A percentile compares a stretch with the other conserved stretches of the same genome.
These are phyloP conservation scores for Pherbina coryleti DNA, from an alignment of 2,888 invertebrate species.

Conservation along the genomic window DNA sequence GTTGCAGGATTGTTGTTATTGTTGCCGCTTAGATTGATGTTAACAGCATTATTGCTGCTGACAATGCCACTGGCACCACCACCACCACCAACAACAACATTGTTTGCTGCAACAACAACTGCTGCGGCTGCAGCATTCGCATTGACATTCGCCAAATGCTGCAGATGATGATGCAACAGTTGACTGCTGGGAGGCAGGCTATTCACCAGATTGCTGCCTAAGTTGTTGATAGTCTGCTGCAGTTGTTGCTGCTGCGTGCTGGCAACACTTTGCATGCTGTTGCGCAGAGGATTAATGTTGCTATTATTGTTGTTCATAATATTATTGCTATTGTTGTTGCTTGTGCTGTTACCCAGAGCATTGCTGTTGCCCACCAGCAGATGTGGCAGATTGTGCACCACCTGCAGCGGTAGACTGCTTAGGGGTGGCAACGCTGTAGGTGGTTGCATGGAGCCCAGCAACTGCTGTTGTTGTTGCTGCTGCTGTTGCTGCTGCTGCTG, in stretches of 20 bases:
- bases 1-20: slow-evolving; percentile 57
- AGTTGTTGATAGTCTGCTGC: slow-evolving; percentile 48
- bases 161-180: slow-evolving; percentile 68
- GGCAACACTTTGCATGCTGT: slow-evolving; percentile 58
- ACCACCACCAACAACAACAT: slow-evolving; percentile 45
- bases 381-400: slow-evolving; percentile 68
- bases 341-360: neutral
- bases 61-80: slow-evolving; percentile 39
- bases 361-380: slow-evolving; percentile 53
- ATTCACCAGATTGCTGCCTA: slow-evolving; percentile 55
- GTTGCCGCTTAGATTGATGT: slow-evolving; percentile 49
- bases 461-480: slow-evolving; percentile 60
- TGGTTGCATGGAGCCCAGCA: slow-evolving; percentile 63
- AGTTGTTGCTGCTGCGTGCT: slow-evolving; percentile 52
- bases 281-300: slow-evolving; percentile 54
- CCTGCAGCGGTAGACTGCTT: slow-evolving; percentile 66
- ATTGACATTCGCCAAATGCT: slow-evolving; percentile 68
- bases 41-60: slow-evolving; percentile 47
- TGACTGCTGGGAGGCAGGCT: slow-evolving; percentile 67
- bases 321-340: slow-evolving; percentile 37
- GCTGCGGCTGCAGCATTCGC: slow-evolving; percentile 60
- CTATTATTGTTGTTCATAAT: slow-evolving; percentile 24
- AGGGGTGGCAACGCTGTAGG: slow-evolving; percentile 61
- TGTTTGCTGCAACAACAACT: slow-evolving; percentile 59
- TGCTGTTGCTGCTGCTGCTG: slow-evolving; percentile 61